Conservation (phyloP, 2,113 vertebrate genomes). For the Protomyctophum bolini region DNA sequence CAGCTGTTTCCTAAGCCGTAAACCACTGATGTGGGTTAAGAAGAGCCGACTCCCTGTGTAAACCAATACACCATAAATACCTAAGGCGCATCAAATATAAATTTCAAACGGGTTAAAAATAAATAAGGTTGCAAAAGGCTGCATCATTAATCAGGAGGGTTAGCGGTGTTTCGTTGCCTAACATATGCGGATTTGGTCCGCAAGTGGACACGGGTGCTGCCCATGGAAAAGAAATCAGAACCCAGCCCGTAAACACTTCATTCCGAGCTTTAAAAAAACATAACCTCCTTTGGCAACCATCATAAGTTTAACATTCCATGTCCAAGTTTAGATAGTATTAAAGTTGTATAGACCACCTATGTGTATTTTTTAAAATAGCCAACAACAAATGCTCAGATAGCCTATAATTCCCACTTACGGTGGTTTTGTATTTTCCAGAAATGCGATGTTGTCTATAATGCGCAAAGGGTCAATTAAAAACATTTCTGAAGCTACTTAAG, state of each 20-base stretch:
- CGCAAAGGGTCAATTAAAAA: conserved; percentile 19
- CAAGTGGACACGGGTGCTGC: conserved; percentile 40
- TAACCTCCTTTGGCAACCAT: neutral
- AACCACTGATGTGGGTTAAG: conserved; percentile 12
- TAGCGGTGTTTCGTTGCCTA: conserved; percentile 56
- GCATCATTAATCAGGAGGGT: conserved; percentile 56
- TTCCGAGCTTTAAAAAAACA: conserved; percentile 10
- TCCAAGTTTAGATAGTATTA: neutral
- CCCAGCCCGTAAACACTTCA: conserved; percentile 24
- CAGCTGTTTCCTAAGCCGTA: conserved; percentile 17
- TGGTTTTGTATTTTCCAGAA: neutral
- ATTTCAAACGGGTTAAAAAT: conserved; percentile 74
- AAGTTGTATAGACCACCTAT: neutral
- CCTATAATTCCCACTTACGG: neutral
- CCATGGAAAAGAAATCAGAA: conserved; percentile 34
- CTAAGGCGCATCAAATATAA: conserved; percentile 71
- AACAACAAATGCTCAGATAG: neutral
- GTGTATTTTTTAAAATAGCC: conserved; percentile 2
- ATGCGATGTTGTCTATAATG: neutral
- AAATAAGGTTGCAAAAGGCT: conserved; percentile 65
- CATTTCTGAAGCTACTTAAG: neutral
- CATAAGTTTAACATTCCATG: neutral
- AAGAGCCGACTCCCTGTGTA: conserved; percentile 31
- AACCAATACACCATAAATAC: conserved; percentile 67
- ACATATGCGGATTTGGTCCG: conserved; percentile 18